Percentiles rank a stretch among this genome's conserved stretches.
These are phyloP conservation scores for Notolepis coatsorum DNA, from an alignment of 2,797 vertebrate species.

Conservation along the genomic window DNA sequence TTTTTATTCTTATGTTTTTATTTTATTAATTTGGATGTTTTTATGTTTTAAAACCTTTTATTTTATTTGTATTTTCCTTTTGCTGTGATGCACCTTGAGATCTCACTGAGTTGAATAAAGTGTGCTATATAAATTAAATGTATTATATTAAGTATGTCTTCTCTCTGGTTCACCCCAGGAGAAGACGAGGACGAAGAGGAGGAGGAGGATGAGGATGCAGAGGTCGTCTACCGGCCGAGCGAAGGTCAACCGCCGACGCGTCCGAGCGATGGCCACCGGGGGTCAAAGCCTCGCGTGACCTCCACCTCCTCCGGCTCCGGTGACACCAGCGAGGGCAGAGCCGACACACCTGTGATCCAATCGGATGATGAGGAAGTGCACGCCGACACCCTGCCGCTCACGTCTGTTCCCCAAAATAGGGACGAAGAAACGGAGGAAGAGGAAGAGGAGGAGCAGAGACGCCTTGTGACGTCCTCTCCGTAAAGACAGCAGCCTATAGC, in stretches of 20 bases:
- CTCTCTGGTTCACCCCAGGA: conserved; percentile 37
- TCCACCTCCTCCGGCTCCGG: conserved; percentile 87
- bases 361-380: conserved; percentile 89
- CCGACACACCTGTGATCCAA: conserved; percentile 88
- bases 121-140: too few relatives aligned
- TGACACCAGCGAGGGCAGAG: conserved; percentile 82
- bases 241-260: conserved; percentile 73
- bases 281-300: conserved; percentile 83
- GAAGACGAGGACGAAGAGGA: conserved; percentile 64
- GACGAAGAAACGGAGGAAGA: conserved; percentile 77
- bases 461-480: conserved; percentile 36
- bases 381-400: conserved; percentile 80
- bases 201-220: conserved; percentile 67
- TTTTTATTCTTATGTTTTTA: too few relatives aligned
- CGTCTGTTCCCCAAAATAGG: conserved; percentile 59
- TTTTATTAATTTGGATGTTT: too few relatives aligned
- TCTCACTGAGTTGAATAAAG: too few relatives aligned
- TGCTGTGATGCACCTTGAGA: too few relatives aligned
- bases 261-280: conserved; percentile 44
- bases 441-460: conserved; percentile 54
- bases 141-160: too few relatives aligned
- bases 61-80: too few relatives aligned
- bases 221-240: conserved; percentile 78
- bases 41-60: too few relatives aligned
- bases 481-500: conserved; percentile 39